Base-by-base conservation (phyloP, 1,140 invertebrate genomes). In the Diploscapter pachys region DNA sequence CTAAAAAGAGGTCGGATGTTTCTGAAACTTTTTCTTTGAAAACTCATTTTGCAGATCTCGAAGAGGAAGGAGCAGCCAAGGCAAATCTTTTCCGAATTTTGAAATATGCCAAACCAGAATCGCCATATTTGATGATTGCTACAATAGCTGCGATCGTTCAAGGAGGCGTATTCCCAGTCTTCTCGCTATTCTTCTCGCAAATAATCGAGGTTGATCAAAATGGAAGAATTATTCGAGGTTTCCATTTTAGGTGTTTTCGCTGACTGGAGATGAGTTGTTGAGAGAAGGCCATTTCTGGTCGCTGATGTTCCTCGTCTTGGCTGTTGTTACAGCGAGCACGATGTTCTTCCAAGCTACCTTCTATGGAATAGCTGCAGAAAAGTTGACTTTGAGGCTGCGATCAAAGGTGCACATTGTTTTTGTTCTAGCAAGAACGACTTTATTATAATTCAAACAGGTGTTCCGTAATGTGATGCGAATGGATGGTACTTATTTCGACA, bases 401-500 rank as follows among this genome's bases (percentile, higher is more conserved):
- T 74, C 5, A 82, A 82, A 62, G 80, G 80, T 49, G 13, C 62
- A 64, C 70, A 86, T 68, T 86, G 88, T 9, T 87, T 87, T 89
- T 80, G 66, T 73, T 53, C 73, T 89, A 8, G 88, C 88, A 0
- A 81, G 83, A 73, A 81, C 86, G 63, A 70, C 89, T 4, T 77
- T 88, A 67, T 48, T 83, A 5, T 64, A 79, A 61, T 78, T 85
- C 8, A 89, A 88, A 72, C 81, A 75, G 56, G 31, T 31, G 31
- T 31, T 31, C 31, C 31, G 31, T 31, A 85, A 87, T 50, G 86
- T 89, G 79, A 61, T 89, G 48, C 80, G 85, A 57, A 81, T 86
- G 85, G 87, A 89, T 57, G 87, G 89, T 63, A 70, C 83, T 4
- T 89, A 81, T 77, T 89, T 88, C 84, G 89, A 89, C 82, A 81